Evolutionary conservation across 2,113 vertebrate species (phyloP).

Genomic region (Limnothrissa miodon): DNA sequence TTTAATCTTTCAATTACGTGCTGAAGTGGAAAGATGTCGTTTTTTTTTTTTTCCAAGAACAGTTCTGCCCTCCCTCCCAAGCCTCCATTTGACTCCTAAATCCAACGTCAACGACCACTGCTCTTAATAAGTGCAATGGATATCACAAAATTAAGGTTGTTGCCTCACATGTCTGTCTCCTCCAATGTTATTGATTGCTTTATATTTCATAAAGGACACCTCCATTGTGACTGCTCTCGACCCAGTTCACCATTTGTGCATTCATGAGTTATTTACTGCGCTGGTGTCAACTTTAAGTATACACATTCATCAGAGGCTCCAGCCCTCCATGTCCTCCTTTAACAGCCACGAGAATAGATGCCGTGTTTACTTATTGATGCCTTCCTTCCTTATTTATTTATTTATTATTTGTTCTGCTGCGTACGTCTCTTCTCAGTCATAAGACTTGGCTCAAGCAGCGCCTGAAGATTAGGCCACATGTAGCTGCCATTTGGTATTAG

Average conservation of each 20-base stretch:
- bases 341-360: constrained; percentile 38
- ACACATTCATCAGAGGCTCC: constrained; percentile 14
- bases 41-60: background rate
- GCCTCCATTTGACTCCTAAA: background rate
- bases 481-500: background rate
- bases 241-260: constrained; percentile 48
- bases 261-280: constrained; percentile 64
- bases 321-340: constrained; percentile 22
- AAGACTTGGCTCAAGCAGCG: background rate
- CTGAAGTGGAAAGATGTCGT: constrained; percentile 1
- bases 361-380: constrained; percentile 46
- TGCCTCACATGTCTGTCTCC: background rate
- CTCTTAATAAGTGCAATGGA: background rate
- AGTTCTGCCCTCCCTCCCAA: background rate
- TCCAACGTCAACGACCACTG: background rate
- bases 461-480: background rate
- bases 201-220: constrained; percentile 63
- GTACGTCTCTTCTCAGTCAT: background rate
- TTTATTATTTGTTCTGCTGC: constrained; percentile 13
- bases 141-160: background rate
- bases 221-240: constrained; percentile 47
- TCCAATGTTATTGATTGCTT: constrained; percentile 45
- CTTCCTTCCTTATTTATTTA: constrained; percentile 26
- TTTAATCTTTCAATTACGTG: constrained; percentile 12
- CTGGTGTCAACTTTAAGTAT: constrained; percentile 21